These are phyloP conservation scores for Anguilla pacifica DNA, from an alignment of 2,797 vertebrate species.

Conservation along the genomic window DNA sequence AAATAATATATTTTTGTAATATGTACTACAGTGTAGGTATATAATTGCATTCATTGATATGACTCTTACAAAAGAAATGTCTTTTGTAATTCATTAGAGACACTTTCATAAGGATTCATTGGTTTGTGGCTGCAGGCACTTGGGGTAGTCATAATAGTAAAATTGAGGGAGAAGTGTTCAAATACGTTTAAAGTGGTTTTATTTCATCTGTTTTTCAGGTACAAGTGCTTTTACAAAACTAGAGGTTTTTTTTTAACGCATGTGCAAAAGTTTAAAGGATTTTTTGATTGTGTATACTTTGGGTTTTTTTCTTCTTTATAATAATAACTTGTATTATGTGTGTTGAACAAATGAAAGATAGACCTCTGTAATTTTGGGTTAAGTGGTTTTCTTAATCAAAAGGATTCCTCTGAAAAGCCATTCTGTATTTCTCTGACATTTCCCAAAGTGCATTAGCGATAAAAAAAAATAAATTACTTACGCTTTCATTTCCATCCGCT, in stretches of 20 bases:
- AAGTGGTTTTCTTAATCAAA: not conserved
- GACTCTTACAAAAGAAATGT: too few relatives aligned
- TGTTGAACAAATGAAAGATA: not conserved
- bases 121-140: not conserved
- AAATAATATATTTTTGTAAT: not conserved
- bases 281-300: not conserved
- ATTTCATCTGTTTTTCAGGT: not conserved
- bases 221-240: not conserved
- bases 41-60: not conserved
- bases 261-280: not conserved
- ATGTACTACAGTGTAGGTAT: not conserved
- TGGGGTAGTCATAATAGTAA: too few relatives aligned
- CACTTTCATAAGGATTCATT: not conserved
- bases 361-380: not conserved
- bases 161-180: too few relatives aligned
- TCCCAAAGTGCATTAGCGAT: slow-evolving; percentile 1
- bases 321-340: not conserved
- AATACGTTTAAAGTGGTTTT: not conserved
- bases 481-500: not conserved
- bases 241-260: not conserved
- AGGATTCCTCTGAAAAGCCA: not conserved
- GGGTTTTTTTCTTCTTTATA: not conserved
- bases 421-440: not conserved
- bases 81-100: too few relatives aligned
- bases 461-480: not conserved